Percentiles rank a stretch among this genome's conserved stretches.
phyloP scores from a whole-genome alignment of 2,113 vertebrate genomes.

The rabbit (Oryctolagus cuniculus) region mOryCun1.1 NC_091448.1:6989501-6990000 shows the following conservation, averaged over 20 bases:
- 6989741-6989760: neutral
- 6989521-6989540: neutral
- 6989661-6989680: accelerated
- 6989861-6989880: accelerated
- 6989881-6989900: accelerated
- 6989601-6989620: neutral
- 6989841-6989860: neutral
- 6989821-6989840: neutral
- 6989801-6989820: neutral
- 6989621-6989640: too few species aligned
- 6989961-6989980: neutral
- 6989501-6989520: neutral
- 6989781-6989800: accelerated
- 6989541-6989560: accelerated
- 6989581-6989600: neutral
- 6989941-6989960: accelerated
- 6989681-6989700: accelerated
- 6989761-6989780: too few species aligned
- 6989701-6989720: neutral
- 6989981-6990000: neutral
- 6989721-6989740: neutral
- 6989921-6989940: accelerated
- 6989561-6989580: too few species aligned
- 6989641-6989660: neutral
- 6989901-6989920: accelerated